A percentile compares a stretch with the other conserved stretches of the same genome.
phyloP scores from a whole-genome alignment of 2,113 vertebrate species.

The Regulus satrapa region DNA sequence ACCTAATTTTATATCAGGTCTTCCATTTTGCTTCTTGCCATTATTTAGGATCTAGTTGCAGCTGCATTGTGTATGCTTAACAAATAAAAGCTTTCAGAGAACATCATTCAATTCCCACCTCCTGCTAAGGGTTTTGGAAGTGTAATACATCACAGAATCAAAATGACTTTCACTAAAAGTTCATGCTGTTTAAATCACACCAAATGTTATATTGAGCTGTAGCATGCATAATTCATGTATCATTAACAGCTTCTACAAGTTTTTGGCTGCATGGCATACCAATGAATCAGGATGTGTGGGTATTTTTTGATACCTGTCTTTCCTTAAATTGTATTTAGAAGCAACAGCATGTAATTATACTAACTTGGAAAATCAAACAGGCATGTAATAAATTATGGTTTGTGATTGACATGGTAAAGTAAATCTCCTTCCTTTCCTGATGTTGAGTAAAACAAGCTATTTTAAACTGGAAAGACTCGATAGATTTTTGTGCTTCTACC shows the following conservation, averaged over 20 bases:
- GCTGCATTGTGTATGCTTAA: constrained; percentile 28
- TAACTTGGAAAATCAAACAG: constrained; percentile 31
- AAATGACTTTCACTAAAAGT: constrained; percentile 71
- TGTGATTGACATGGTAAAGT: constrained; percentile 3
- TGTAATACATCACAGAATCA: constrained; percentile 68
- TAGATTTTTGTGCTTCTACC: neutral
- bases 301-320: constrained; percentile 33
- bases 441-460: neutral
- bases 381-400: constrained; percentile 8
- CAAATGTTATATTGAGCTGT: constrained; percentile 71
- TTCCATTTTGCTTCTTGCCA: neutral
- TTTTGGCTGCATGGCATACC: constrained; percentile 56
- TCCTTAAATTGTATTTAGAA: constrained; percentile 47
- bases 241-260: constrained; percentile 67
- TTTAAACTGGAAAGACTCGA: neutral
- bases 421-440: neutral
- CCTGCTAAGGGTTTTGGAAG: constrained; percentile 45
- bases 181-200: constrained; percentile 74
- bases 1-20: neutral
- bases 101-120: constrained; percentile 36
- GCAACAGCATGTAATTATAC: constrained; percentile 31
- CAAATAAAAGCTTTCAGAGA: constrained; percentile 48
- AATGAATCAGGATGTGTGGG: constrained; percentile 51
- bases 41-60: neutral
- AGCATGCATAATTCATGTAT: constrained; percentile 78